Evolutionary conservation across 1,140 invertebrate genomes (phyloP), one percentile per base, ranked within the genome.

Genomic region (Agraylea sexmaculata): DNA sequence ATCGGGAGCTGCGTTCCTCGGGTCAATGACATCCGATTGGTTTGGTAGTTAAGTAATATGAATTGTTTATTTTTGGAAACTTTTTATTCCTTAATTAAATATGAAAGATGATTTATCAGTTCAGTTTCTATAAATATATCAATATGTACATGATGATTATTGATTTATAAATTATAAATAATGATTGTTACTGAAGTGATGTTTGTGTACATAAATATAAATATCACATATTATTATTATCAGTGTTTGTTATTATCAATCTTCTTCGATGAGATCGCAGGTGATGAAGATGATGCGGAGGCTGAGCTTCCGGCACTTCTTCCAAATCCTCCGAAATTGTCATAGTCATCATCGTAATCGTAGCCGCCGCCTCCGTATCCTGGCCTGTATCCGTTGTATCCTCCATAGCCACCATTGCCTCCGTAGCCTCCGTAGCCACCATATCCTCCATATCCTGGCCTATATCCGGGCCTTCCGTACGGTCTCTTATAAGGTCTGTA

Each of bases 21-120:
- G 78, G 19, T 77, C 75, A 2, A 80, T 85, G 73, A 78, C 80
- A 3, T 78, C 76, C 11, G 81, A 83, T 54, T 83, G 81, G 80
- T 84, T 84, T 44, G 61, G 60, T 31, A 55, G 57, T 4, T 50
- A 25, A 7, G n/a, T 6, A 25, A 35, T 17, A 21, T 31, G 25
- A 39, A 27, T 43, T 44, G 10, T 43, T 39, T n/a, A 42, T 45
- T 20, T 29, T 29, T 30, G 30, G 28, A 12, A 18, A 12, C 11
- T 21, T 3, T 39, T 15, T 31, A 31, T 30, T 29, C 30, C 23
- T 4, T 17, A 39, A 8, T 8, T 27, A 27, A 27, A 27, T 8
- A 27, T 8, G 13, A 13, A 32, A n/a, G 6, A n/a, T 13, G 16
- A 13, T 32, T 32, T 32, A 32, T 8, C 6, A 6, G 10, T n/a